phyloP scores from a whole-genome alignment of 2,888 invertebrate genomes.

The Sminthurides aquaticus region DNA sequence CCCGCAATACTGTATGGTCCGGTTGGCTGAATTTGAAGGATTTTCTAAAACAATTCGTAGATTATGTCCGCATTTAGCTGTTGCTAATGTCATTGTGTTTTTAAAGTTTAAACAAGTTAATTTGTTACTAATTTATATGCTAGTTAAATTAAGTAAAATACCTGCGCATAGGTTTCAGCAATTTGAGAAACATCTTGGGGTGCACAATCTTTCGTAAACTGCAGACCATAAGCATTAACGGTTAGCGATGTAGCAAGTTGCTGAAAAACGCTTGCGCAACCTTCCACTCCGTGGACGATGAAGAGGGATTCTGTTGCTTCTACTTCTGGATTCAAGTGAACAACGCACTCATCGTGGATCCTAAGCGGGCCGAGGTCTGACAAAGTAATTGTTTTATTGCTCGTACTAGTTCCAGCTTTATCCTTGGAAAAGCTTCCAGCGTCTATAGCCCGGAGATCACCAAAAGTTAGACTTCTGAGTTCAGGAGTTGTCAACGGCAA shows the following conservation, averaged over 20 bases:
- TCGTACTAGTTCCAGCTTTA: neutral
- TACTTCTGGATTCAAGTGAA: neutral
- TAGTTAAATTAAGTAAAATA: no score
- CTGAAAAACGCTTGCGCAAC: constrained; percentile 63
- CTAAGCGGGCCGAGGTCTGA: neutral
- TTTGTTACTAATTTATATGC: no score
- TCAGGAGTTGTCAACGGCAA: constrained; percentile 78
- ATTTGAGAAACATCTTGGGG: constrained; percentile 65
- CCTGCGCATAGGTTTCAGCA: constrained; percentile 61
- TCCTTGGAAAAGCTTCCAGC: constrained; percentile 1
- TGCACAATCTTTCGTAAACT: constrained; percentile 64
- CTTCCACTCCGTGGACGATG: constrained; percentile 78
- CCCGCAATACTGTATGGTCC: constrained; percentile 77
- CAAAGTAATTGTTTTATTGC: neutral
- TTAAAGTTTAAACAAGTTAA: no score
- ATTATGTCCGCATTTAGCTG: no score
- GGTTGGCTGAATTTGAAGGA: neutral
- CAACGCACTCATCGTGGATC: neutral
- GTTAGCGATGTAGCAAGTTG: constrained; percentile 63
- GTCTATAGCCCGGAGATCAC: constrained; percentile 54
- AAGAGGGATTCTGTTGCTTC: constrained; percentile 45
- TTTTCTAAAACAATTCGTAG: neutral
- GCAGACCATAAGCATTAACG: constrained; percentile 74
- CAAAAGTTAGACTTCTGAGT: constrained; percentile 70
- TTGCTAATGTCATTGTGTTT: no score